phyloP scores from a whole-genome alignment of 1,140 invertebrate species.

The Microplitis mediator region DNA sequence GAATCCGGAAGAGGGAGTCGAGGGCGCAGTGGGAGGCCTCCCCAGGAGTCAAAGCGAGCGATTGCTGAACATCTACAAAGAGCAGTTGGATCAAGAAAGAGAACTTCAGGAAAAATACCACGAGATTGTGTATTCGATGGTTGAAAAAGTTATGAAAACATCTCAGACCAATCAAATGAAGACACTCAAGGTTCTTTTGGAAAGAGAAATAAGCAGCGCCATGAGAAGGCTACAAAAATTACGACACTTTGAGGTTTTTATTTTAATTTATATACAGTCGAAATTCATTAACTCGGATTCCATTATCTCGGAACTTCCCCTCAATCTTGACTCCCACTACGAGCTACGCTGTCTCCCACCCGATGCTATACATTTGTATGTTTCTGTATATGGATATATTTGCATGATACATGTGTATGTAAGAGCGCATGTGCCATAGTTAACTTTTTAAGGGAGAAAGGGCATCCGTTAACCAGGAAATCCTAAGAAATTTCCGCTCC shows the following conservation, averaged over 20 bases:
- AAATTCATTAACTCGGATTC: too few relatives aligned
- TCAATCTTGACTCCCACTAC: too few relatives aligned
- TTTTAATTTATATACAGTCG: neutral
- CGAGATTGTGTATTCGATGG: constrained; percentile 73
- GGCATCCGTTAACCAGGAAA: too few relatives aligned
- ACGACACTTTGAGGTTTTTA: constrained; percentile 78
- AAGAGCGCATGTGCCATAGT: too few relatives aligned
- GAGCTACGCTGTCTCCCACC: too few relatives aligned
- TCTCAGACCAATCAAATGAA: constrained; percentile 84
- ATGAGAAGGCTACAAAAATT: constrained; percentile 82
- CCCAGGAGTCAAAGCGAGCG: constrained; percentile 72
- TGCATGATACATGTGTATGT: too few relatives aligned
- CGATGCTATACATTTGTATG: too few relatives aligned
- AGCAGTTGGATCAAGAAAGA: constrained; percentile 76
- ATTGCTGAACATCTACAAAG: constrained; percentile 69
- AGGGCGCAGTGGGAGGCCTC: constrained; percentile 57
- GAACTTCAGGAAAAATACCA: constrained; percentile 86
- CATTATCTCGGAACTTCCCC: neutral
- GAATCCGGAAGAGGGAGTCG: constrained; percentile 58
- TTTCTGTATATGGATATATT: too few relatives aligned
- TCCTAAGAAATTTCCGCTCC: too few relatives aligned
- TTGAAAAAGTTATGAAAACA: constrained; percentile 79
- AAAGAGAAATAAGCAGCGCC: constrained; percentile 81
- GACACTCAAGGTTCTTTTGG: constrained; percentile 67
- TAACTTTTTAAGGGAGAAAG: too few relatives aligned